A percentile compares a stretch with the other conserved stretches of the same genome.
Evolutionary conservation across 2,888 invertebrate genomes (phyloP).

Genomic region (Unio delphinus): DNA sequence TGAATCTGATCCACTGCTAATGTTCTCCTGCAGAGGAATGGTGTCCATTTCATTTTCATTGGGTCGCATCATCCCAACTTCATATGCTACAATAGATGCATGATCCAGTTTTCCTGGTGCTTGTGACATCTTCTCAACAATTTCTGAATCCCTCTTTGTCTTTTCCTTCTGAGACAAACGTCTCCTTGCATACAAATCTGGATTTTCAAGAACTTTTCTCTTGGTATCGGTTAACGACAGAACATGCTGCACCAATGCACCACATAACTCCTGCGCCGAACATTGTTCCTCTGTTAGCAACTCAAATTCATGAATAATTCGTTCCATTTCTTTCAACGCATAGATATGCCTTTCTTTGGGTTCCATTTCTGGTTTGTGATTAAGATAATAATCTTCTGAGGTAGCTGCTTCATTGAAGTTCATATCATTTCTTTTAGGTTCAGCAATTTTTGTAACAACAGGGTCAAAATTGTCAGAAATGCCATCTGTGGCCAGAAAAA

Average conservation of each 20-base stretch:
- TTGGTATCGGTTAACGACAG: slow-evolving; percentile 83
- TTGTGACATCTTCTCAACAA: slow-evolving; percentile 82
- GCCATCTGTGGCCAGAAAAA: slow-evolving; percentile 91
- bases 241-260: slow-evolving; percentile 69
- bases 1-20: slow-evolving; percentile 18
- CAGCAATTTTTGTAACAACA: slow-evolving; percentile 88
- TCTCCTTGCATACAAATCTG: slow-evolving; percentile 63
- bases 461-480: slow-evolving; percentile 93
- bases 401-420: slow-evolving; percentile 27
- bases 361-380: slow-evolving; percentile 66
- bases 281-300: slow-evolving; percentile 66
- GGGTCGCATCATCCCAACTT: slow-evolving; percentile 74
- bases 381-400: slow-evolving; percentile 18
- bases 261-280: slow-evolving; percentile 69
- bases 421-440: slow-evolving; percentile 44
- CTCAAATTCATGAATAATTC: slow-evolving; percentile 69
- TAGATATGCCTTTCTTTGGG: slow-evolving; percentile 82
- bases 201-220: slow-evolving; percentile 85
- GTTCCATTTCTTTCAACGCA: slow-evolving; percentile 77
- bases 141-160: slow-evolving; percentile 65
- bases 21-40: slow-evolving; percentile 35
- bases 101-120: slow-evolving; percentile 92
- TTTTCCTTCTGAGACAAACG: slow-evolving; percentile 65
- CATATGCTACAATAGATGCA: slow-evolving; percentile 87
- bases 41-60: slow-evolving; percentile 56